Evolutionary conservation across 2,113 vertebrate species (phyloP), one percentile per base, ranked within the genome.

Genomic region (Cardinalis cardinalis): DNA sequence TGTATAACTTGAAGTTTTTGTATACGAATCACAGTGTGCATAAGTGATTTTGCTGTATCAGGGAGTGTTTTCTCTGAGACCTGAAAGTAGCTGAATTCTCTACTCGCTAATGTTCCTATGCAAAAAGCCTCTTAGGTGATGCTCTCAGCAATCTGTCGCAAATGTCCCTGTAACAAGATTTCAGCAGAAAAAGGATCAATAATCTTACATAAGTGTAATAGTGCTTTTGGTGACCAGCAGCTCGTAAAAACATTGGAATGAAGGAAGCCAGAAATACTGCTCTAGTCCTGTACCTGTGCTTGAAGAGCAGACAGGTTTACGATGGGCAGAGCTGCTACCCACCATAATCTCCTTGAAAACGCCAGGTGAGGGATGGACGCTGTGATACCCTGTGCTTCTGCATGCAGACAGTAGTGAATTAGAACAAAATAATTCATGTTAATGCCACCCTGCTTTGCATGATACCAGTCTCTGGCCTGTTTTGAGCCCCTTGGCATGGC

Each of bases 331-430:
- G 60, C 48, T 49, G 31, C n/a, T 78, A 12, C 25, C 6, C 9
- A 34, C 34, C 0, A 0, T 11, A 43, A 46, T 31, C 46, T 70
- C 5, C 6, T 43, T 28, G 16, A 48, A 77, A 78, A 32, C 29
- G 34, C 12, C 0, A 0, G 44, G 5, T n/a, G n/a, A 40, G 44
- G 25, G 34, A 25, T 2, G 1, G 23, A 23, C 1, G 2, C 44
- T 36, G 10, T 11, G 19, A 31, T 21, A 13, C 3, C 2, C 26
- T 16, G 13, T 34, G 60, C 64, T 82, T 84, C 34, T 89, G 32
- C 18, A 8, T 12, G 9, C 18, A 53, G 29, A 6, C 3, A 11
- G 11, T 61, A 36, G 26, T 28, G 14, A 78, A 40, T 23, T 46
- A 12, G 60, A 64, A 60, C 28, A 78, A 59, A 90, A 65, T 28